A percentile compares a stretch with the other conserved stretches of the same genome.
Conservation (phyloP, 2,888 invertebrate genomes). For the Drosophila dives region DNA sequence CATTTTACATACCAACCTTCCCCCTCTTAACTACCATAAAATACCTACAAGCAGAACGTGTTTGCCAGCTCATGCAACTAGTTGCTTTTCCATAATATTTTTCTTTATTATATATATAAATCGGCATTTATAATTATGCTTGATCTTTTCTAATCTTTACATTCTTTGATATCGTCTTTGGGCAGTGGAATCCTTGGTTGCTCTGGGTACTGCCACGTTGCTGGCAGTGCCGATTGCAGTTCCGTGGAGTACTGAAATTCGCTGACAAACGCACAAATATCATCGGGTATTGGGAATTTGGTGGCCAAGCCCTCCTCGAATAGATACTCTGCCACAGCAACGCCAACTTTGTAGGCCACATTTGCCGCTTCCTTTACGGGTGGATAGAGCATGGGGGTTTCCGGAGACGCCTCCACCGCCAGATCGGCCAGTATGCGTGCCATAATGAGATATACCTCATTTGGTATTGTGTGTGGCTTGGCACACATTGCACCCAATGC, state of each 20-base stretch:
- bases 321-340: conserved; percentile 40
- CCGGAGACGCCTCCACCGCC: conserved; percentile 1
- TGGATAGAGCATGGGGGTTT: conserved; percentile 44
- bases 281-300: conserved; percentile 16
- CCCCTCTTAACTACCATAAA: background rate
- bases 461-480: conserved; percentile 34
- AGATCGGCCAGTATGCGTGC: conserved; percentile 54
- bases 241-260: conserved; percentile 28
- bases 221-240: conserved; percentile 20
- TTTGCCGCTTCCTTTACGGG: conserved; percentile 30
- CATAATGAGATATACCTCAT: conserved; percentile 48
- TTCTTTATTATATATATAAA: background rate
- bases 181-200: conserved; percentile 4
- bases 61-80: conserved; percentile 6
- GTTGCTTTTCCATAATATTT: background rate
- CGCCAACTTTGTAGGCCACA: conserved; percentile 37
- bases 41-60: background rate
- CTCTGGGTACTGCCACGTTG: conserved; percentile 52
- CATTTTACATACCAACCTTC: background rate
- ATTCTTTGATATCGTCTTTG: background rate
- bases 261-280: conserved; percentile 27
- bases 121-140: background rate
- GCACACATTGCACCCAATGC: conserved; percentile 40
- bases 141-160: background rate
- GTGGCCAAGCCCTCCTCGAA: conserved; percentile 17